Percentiles rank a stretch among this genome's conserved stretches.
Conservation (phyloP, 1,140 invertebrate species). For the Drosophila melanogaster region Release_6_plus_ISO1_MT NT_033777.3:22203501-22204000, state of each 20-base stretch:
- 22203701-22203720: conserved; percentile 45
- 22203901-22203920: not conserved
- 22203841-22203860: not conserved
- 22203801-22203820: conserved; percentile 19
- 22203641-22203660: conserved; percentile 44
- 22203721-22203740: conserved; percentile 11
- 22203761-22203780: conserved; percentile 17
- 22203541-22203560: conserved; percentile 4
- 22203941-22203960: no score
- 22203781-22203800: conserved; percentile 18
- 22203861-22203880: not conserved
- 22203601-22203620: conserved; percentile 69
- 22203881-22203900: not conserved
- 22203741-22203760: conserved; percentile 43
- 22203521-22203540: conserved; percentile 15
- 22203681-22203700: conserved; percentile 62
- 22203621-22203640: conserved; percentile 13
- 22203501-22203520: conserved; percentile 78
- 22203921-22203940: not conserved
- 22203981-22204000: conserved; percentile 13
- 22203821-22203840: conserved; percentile 8
- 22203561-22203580: conserved; percentile 1
- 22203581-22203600: conserved; percentile 29
- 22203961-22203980: not conserved
- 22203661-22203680: conserved; percentile 49